A percentile compares a stretch with the other conserved stretches of the same genome.
Evolutionary conservation across 1,140 invertebrate species (phyloP).

Genomic region (Saccostrea glomerata): DNA sequence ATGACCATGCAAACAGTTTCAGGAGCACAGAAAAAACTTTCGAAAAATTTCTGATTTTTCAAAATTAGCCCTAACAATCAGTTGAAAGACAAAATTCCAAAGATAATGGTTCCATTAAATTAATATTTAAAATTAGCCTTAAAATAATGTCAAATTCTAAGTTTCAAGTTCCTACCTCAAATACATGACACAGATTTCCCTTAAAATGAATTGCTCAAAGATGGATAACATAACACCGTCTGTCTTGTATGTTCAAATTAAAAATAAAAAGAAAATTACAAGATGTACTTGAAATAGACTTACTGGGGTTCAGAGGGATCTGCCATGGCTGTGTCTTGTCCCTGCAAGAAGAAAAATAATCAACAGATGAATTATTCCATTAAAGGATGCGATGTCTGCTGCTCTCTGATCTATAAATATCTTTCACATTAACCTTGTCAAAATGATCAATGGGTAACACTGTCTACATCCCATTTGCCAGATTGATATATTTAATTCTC

Average conservation of each 20-base stretch:
- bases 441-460: neutral
- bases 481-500: neutral
- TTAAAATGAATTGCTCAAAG: too few species aligned
- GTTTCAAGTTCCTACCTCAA: too few species aligned
- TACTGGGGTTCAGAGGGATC: conserved; percentile 40
- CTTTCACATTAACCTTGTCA: neutral
- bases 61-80: too few species aligned
- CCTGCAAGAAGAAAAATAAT: conserved; percentile 40
- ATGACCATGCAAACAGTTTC: too few species aligned
- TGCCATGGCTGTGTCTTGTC: conserved; percentile 41
- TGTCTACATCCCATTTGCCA: neutral
- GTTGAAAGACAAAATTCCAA: too few species aligned
- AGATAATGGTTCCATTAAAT: too few species aligned
- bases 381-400: neutral
- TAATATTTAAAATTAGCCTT: too few species aligned
- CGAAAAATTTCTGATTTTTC: too few species aligned
- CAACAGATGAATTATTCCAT: conserved; percentile 1
- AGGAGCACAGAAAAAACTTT: too few species aligned
- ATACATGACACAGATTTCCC: too few species aligned
- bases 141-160: too few species aligned
- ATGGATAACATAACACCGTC: too few species aligned
- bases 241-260: neutral
- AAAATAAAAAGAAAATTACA: neutral
- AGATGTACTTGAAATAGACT: neutral
- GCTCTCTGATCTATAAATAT: neutral